Percentiles rank a stretch among this genome's conserved stretches.
Evolutionary conservation across 2,797 vertebrate species (phyloP).

Genomic region (Xyrichtys novacula): DNA sequence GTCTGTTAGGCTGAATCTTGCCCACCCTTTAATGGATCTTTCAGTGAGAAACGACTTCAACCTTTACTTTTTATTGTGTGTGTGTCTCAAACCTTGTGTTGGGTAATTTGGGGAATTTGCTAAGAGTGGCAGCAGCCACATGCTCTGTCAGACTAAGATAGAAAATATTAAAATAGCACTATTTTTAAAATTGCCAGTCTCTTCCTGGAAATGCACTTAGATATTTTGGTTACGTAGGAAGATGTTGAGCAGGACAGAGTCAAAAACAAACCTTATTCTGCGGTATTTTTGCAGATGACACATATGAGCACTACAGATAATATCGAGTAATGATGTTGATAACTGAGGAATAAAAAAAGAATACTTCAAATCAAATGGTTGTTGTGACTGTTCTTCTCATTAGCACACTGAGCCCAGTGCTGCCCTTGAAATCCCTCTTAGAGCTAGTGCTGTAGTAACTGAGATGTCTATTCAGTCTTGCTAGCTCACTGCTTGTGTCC

Average conservation of each 20-base stretch:
- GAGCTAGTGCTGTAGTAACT: not conserved
- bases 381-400: not conserved
- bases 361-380: not conserved
- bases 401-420: not conserved
- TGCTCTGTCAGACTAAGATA: not conserved
- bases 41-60: slow-evolving; percentile 23
- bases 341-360: too few relatives aligned
- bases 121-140: not conserved
- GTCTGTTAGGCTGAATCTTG: slow-evolving; percentile 32
- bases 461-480: not conserved
- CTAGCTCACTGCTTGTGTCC: not conserved
- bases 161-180: too few relatives aligned
- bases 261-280: too few relatives aligned
- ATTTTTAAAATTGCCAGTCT: not conserved
- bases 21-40: slow-evolving; percentile 51
- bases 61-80: slow-evolving; percentile 31
- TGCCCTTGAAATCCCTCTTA: not conserved
- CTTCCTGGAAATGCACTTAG: not conserved
- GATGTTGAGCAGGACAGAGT: not conserved
- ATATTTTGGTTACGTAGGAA: not conserved
- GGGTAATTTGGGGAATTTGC: slow-evolving; percentile 16
- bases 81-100: slow-evolving; percentile 12
- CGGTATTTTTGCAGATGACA: not conserved
- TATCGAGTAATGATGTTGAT: too few relatives aligned
- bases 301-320: not conserved